Evolutionary conservation across 1,140 invertebrate species (phyloP).

Genomic region (Acyrthosiphon pisum): DNA sequence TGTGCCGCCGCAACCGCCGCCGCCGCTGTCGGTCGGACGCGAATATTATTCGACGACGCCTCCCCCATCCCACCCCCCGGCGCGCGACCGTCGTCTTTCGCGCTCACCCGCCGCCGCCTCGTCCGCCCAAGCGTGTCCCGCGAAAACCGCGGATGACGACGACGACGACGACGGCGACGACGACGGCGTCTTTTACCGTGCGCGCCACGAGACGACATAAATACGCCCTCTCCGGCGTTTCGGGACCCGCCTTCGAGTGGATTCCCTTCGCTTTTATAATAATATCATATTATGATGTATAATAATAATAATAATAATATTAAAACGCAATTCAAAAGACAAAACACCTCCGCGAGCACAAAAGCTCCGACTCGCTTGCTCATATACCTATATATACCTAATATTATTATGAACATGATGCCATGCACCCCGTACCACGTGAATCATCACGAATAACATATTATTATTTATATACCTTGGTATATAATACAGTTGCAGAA

Average conservation of each 20-base stretch:
- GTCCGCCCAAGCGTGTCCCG: background rate
- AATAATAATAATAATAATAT: constrained; percentile 1
- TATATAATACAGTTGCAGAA: too few species aligned
- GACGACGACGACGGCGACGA: background rate
- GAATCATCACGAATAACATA: too few species aligned
- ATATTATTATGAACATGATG: background rate
- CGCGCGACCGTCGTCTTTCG: background rate
- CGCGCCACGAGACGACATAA: background rate
- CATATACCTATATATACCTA: too few species aligned
- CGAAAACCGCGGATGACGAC: background rate
- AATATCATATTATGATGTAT: background rate
- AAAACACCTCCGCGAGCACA: background rate
- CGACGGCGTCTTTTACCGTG: background rate
- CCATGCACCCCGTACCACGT: too few species aligned
- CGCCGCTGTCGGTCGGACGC: constrained; percentile 12
- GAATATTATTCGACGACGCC: constrained; percentile 9
- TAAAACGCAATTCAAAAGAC: background rate
- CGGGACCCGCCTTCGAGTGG: constrained; percentile 25
- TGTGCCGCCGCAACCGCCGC: constrained; percentile 41
- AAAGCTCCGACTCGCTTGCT: background rate
- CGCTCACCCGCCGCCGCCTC: background rate
- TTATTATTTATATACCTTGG: too few species aligned
- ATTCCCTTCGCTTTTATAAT: constrained; percentile 4
- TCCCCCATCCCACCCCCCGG: background rate
- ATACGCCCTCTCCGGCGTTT: constrained; percentile 9